Evolutionary conservation across 1,140 invertebrate genomes (phyloP), one percentile per base, ranked within the genome.

Genomic region (Diachasma alloeum): DNA sequence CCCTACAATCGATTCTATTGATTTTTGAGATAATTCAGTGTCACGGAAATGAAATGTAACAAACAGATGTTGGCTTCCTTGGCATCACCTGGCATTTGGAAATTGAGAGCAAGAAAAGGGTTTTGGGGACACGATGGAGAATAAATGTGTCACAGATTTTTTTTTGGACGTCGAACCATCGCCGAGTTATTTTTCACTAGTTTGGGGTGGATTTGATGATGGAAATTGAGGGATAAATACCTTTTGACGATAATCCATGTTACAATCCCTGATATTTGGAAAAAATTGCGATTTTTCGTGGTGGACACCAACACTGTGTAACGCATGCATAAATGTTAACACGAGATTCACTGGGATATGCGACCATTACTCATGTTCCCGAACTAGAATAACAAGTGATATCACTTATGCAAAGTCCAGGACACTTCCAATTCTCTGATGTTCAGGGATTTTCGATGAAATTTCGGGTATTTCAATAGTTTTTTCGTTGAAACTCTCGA

Each of bases 221-320:
- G 11, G 26, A 73, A 59, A 56, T 13, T 26, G 37, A 69, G 72
- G 31, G 8, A 19, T 3, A 67, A 76, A 53, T 78, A 84, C 84
- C 75, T 84, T 85, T 82, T 84, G 81, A 56, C 83, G 84, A 82
- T 85, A 84, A 83, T 86, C 84, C 84, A 86, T 86, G 69, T 82
- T 86, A 80, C 78, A 46, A 67, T 44, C 59, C 72, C 59, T 71
- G 80, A 59, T 80, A 70, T 78, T 79, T 75, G 59, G 76, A 77
- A 79, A 84, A 83, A 78, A 77, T 56, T 75, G 74, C 74, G 56
- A 70, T 71, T 81, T 78, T 77, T 80, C 76, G 66, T 74, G 70
- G 68, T 46, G 74, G 80, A 76, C 77, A 42, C 48, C n/a, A 82
- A 74, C 48, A 75, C 71, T 75, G 59, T 80, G 74, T 53, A 80